Evolutionary conservation across 1,140 invertebrate species (phyloP).

Genomic region (Homalodisca vitripennis): DNA sequence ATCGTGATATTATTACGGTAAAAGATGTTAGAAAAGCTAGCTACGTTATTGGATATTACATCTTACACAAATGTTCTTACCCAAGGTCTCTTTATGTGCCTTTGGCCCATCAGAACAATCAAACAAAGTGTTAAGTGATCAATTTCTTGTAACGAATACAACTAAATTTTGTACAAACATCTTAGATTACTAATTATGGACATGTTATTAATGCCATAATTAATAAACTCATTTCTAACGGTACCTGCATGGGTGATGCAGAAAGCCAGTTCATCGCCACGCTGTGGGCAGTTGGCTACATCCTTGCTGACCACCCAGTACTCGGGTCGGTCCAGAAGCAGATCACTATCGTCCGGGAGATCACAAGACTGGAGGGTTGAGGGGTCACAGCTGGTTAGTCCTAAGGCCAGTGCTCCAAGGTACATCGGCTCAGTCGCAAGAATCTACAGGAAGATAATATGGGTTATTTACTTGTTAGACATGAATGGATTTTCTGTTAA

Average conservation of each 20-base stretch:
- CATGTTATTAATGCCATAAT: too few species aligned
- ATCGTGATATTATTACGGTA: too few species aligned
- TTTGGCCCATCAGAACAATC: neutral
- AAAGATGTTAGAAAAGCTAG: too few species aligned
- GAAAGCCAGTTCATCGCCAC: constrained; percentile 90
- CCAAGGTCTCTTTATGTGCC: too few species aligned
- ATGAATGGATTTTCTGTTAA: too few species aligned
- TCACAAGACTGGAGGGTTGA: constrained; percentile 66
- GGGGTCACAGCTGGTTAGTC: constrained; percentile 92
- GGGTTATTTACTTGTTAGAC: too few species aligned
- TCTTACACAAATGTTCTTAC: too few species aligned
- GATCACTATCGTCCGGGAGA: constrained; percentile 90
- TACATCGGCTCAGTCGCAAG: constrained; percentile 81
- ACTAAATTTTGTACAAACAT: neutral
- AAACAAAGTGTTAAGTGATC: neutral
- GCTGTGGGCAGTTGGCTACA: constrained; percentile 76
- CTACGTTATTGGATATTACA: too few species aligned
- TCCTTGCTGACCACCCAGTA: constrained; percentile 97
- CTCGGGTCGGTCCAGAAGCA: constrained; percentile 89
- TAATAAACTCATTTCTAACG: too few species aligned
- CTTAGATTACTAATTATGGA: neutral
- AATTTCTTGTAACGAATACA: too few species aligned
- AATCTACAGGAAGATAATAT: constrained; percentile 57
- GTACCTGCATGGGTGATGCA: constrained; percentile 74
- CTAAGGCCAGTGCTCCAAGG: constrained; percentile 85